These are phyloP conservation scores for Metellina segmentata DNA, from an alignment of 2,888 invertebrate species.

Conservation along the genomic window DNA sequence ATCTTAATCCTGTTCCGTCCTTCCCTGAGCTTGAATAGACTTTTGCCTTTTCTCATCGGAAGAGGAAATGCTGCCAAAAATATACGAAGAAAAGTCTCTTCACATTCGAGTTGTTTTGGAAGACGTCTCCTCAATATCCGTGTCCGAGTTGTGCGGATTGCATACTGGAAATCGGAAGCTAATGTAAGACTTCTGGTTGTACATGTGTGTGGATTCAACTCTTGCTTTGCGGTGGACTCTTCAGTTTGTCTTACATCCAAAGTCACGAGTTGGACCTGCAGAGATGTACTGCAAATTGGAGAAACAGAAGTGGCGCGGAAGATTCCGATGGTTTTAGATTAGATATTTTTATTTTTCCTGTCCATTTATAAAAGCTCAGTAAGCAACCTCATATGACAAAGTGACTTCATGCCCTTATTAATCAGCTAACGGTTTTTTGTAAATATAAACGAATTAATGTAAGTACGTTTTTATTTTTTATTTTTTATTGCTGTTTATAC, in stretches of 20 bases:
- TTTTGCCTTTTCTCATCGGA: constrained; percentile 24
- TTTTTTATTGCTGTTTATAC: no score
- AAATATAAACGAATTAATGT: no score
- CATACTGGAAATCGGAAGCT: neutral
- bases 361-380: no score
- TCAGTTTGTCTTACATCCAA: neutral
- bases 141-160: constrained; percentile 33
- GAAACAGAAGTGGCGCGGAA: no score
- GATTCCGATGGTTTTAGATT: no score
- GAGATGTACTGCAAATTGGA: no score
- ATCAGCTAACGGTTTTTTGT: no score
- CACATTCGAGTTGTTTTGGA: neutral
- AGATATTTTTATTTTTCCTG: no score
- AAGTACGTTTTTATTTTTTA: no score
- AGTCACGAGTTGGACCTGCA: neutral
- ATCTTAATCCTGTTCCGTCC: constrained; percentile 4
- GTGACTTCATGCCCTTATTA: no score
- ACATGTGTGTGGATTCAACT: neutral
- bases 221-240: neutral
- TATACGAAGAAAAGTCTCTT: constrained; percentile 19
- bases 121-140: constrained; percentile 19
- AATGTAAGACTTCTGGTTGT: neutral
- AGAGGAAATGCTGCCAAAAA: constrained; percentile 21
- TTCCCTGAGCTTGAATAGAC: constrained; percentile 20
- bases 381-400: no score